phyloP scores from a whole-genome alignment of 2,113 vertebrate genomes.

The Seriola dumerili region DNA sequence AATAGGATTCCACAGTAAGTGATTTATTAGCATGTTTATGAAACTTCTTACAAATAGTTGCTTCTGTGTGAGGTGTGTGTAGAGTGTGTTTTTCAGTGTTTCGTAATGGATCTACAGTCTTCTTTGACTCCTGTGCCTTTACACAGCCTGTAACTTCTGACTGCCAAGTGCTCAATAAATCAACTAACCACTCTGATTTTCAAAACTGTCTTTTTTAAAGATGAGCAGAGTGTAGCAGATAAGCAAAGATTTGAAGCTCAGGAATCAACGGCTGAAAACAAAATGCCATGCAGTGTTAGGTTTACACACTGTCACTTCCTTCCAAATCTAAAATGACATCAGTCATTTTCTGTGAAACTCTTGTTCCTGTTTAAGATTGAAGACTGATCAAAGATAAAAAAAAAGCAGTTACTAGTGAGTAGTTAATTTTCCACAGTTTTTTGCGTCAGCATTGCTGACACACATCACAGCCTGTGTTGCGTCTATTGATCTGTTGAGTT shows the following conservation, averaged over 20 bases:
- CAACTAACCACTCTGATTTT: not conserved
- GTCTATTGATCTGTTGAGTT: not conserved
- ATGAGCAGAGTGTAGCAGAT: not conserved
- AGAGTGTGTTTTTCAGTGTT: constrained; percentile 1
- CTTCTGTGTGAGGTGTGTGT: constrained; percentile 13
- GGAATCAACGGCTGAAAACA: not conserved
- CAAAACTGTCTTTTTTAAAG: constrained; percentile 2
- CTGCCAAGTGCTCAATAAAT: constrained; percentile 42
- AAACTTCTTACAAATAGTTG: not conserved
- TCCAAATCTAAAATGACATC: not conserved
- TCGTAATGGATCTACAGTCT: not conserved
- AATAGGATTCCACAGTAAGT: not conserved
- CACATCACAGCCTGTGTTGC: not conserved
- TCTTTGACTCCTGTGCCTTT: constrained; percentile 25
- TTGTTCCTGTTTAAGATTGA: not conserved
- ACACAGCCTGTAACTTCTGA: constrained; percentile 18
- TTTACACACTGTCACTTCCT: constrained; percentile 22
- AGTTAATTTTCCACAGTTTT: not conserved
- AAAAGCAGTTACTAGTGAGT: no score
- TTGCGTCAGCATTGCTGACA: not conserved
- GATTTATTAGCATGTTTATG: not conserved
- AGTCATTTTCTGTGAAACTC: not conserved
- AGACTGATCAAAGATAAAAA: not conserved
- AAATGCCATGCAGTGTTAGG: not conserved
- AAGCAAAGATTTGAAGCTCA: not conserved